phyloP scores from a whole-genome alignment of 2,797 vertebrate species.

The Acanthurus lineatus region DNA sequence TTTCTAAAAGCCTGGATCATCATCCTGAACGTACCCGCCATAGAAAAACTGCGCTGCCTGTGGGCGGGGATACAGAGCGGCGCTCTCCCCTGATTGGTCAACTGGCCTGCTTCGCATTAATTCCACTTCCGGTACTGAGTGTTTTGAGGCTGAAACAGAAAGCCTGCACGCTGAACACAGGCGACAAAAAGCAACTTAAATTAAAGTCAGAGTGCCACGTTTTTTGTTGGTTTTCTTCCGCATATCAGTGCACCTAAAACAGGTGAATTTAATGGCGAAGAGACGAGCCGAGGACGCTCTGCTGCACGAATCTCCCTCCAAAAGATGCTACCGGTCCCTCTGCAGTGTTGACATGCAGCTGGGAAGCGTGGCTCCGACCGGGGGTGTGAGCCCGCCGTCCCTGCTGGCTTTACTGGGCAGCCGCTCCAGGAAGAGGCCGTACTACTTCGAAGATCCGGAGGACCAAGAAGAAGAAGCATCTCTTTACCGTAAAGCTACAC shows the following conservation, averaged over 20 bases:
- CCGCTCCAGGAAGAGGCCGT: slow-evolving; percentile 79
- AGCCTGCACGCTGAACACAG: neutral
- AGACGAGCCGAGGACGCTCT: slow-evolving; percentile 73
- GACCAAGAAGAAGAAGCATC: neutral
- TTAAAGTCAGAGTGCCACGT: fast-evolving
- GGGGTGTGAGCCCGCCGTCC: slow-evolving; percentile 53
- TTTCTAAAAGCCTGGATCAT: no score
- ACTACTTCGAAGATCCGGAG: slow-evolving; percentile 40
- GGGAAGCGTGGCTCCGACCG: slow-evolving; percentile 39
- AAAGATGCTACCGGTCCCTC: slow-evolving; percentile 49
- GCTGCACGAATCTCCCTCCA: slow-evolving; percentile 60
- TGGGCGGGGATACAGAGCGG: slow-evolving; percentile 30
- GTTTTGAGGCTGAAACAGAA: neutral
- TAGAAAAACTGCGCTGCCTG: no score
- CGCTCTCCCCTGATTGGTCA: slow-evolving; percentile 60
- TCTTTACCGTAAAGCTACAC: neutral
- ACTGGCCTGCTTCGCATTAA: fast-evolving
- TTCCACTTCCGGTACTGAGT: slow-evolving; percentile 39
- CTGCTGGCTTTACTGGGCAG: slow-evolving; percentile 50
- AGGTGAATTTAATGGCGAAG: slow-evolving; percentile 76
- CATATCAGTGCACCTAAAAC: no score
- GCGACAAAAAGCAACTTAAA: no score
- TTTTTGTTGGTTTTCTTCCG: neutral
- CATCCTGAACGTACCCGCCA: no score
- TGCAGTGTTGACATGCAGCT: slow-evolving; percentile 49